Evolutionary conservation across 2,888 invertebrate species (phyloP).

Genomic region (Cephus nigrinus): DNA sequence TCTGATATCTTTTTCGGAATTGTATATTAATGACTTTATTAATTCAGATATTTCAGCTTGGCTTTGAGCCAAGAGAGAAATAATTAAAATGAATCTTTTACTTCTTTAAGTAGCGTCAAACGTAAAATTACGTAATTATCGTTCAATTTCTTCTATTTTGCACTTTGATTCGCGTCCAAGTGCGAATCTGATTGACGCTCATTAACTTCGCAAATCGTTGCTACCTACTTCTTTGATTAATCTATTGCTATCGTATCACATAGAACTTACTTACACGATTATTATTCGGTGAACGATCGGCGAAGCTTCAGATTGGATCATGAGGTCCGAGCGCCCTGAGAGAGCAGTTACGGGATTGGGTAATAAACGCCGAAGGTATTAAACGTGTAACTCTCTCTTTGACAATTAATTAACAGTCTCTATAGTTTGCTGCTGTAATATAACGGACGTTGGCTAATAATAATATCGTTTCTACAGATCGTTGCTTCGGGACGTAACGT

Average conservation of each 20-base stretch:
- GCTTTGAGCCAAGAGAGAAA: neutral
- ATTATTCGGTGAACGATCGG: neutral
- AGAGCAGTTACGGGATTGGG: too few relatives aligned
- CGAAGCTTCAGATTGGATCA: neutral
- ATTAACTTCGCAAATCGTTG: constrained; percentile 22
- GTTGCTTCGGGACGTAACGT: neutral
- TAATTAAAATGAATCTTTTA: neutral
- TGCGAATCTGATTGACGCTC: neutral
- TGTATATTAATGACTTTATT: too few relatives aligned
- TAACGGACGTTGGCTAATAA: neutral
- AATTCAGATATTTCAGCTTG: neutral
- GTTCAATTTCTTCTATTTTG: neutral
- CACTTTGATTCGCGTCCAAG: neutral
- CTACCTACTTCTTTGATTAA: constrained; percentile 25
- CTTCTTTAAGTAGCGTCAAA: neutral
- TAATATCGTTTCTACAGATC: neutral
- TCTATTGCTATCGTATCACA: constrained; percentile 51
- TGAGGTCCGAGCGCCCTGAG: neutral
- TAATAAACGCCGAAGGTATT: neutral
- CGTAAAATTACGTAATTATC: neutral
- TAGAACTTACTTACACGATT: constrained; percentile 15
- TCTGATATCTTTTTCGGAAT: neutral
- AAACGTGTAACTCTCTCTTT: neutral
- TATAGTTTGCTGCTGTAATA: neutral
- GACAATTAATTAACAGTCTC: neutral